Conservation (phyloP, 1,140 invertebrate genomes). For the Formica exsecta region DNA sequence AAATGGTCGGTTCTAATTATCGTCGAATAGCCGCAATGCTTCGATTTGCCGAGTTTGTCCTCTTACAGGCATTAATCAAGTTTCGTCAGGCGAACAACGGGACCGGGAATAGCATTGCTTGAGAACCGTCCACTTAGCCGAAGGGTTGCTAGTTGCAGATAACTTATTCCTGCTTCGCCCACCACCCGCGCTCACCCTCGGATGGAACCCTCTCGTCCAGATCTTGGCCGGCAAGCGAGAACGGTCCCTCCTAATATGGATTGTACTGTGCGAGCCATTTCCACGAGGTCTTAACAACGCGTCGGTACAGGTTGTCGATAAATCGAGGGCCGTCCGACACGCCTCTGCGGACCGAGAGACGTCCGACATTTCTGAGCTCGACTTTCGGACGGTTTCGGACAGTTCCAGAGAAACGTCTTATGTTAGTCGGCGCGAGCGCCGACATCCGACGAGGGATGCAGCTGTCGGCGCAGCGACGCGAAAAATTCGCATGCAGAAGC, state of each 20-base stretch:
- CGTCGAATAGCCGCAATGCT: slow-evolving; percentile 55
- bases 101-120: slow-evolving; percentile 75
- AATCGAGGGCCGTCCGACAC: slow-evolving; percentile 82
- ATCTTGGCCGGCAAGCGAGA: slow-evolving; percentile 76
- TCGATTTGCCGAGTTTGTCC: slow-evolving; percentile 59
- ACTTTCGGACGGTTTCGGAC: slow-evolving; percentile 57
- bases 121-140: slow-evolving; percentile 83
- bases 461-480: slow-evolving; percentile 44
- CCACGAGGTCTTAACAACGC: slow-evolving; percentile 77
- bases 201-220: slow-evolving; percentile 74
- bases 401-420: slow-evolving; percentile 55
- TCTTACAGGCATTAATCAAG: slow-evolving; percentile 63
- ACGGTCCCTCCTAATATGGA: slow-evolving; percentile 81
- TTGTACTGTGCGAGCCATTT: slow-evolving; percentile 77
- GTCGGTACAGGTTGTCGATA: slow-evolving; percentile 85
- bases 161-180: slow-evolving; percentile 83
- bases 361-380: slow-evolving; percentile 65
- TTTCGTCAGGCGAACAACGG: slow-evolving; percentile 67
- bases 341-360: slow-evolving; percentile 74
- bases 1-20: slow-evolving; percentile 63
- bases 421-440: neutral
- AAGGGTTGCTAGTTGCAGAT: slow-evolving; percentile 85
- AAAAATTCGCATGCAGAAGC: slow-evolving; percentile 50
- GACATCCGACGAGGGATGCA: slow-evolving; percentile 38
- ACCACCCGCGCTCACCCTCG: slow-evolving; percentile 70